Conservation (phyloP, 2,797 vertebrate species). For the Coranthus polyacanthus region DNA sequence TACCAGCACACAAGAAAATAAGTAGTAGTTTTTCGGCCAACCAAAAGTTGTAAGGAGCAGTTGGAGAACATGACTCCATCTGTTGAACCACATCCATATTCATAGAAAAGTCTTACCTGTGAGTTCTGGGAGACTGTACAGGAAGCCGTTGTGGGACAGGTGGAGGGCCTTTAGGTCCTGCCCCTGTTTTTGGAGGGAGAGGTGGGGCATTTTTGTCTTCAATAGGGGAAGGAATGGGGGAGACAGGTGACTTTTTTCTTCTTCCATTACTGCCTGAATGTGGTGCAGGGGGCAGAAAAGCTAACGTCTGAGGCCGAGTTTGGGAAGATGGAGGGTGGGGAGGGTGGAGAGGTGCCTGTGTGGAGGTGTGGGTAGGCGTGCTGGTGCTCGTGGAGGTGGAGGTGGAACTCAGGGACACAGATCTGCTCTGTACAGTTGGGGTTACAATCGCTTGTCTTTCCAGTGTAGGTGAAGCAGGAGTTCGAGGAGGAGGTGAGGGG, state of each 20-base stretch:
- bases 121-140: constrained; percentile 61
- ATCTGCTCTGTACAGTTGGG: constrained; percentile 1
- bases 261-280: constrained; percentile 14
- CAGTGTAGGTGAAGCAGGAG: constrained; percentile 6
- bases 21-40: too few relatives aligned
- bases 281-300: constrained; percentile 26
- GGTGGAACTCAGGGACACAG: constrained; percentile 10
- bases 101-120: constrained; percentile 69
- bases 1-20: too few relatives aligned
- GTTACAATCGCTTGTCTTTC: background rate
- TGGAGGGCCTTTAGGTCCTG: constrained; percentile 65
- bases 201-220: constrained; percentile 76
- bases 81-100: background rate
- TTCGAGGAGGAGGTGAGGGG: constrained; percentile 11
- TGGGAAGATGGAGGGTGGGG: background rate
- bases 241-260: constrained; percentile 38
- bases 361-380: background rate
- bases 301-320: constrained; percentile 61
- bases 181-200: constrained; percentile 86
- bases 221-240: constrained; percentile 15
- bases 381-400: background rate
- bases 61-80: too few relatives aligned
- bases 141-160: constrained; percentile 67
- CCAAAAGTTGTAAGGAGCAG: too few relatives aligned
- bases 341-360: constrained; percentile 5